Base-by-base conservation (phyloP, 2,888 invertebrate genomes). In the Lasius platythorax region DNA sequence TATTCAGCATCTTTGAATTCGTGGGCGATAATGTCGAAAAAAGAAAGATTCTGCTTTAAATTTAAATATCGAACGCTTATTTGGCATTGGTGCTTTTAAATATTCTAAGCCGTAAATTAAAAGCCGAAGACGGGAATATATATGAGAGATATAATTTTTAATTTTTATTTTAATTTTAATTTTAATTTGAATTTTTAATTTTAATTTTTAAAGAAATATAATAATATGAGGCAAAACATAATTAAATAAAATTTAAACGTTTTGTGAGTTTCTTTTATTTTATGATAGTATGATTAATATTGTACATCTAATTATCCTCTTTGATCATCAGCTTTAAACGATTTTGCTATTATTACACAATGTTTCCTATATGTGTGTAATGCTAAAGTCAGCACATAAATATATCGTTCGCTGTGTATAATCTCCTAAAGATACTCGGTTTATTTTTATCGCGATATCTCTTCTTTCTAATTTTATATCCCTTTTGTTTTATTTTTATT, bases 361-460 rank as follows among this genome's bases (percentile, higher is more conserved):
- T 1, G 18, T 46, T 23, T 79, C 3, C 3, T 33, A 15, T 15
- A n/a, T 18, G 18, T 50, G n/a, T 53, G n/a, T 53, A 53, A n/a
- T n/a, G 18, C n/a, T 70, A 23, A 33, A 43, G 18, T 56, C 15
- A 33, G 33, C 33, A 46, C 8, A 58, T 68, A 79, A 43, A 58
- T 58, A 79, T 70, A 79, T 46, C 12, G 2, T 58, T 78, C 2
- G 12, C 28, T 18, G 30, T 53, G n/a, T 78, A 43, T 2, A 40
- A 56, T 56, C 56, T 46, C 3, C 33, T 43, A 33, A 68, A 61
- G 6, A 58, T 58, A 68, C 33, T 70, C 3, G 5, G 15, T 68
- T 79, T 70, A 79, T 61, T 79, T 78, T 79, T 79, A 79, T 12
- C 53, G 28, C 6, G 3, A 23, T 37, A 18, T 46, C 15, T 46